phyloP scores from a whole-genome alignment of 2,113 vertebrate species.

The Neogale vison region DNA sequence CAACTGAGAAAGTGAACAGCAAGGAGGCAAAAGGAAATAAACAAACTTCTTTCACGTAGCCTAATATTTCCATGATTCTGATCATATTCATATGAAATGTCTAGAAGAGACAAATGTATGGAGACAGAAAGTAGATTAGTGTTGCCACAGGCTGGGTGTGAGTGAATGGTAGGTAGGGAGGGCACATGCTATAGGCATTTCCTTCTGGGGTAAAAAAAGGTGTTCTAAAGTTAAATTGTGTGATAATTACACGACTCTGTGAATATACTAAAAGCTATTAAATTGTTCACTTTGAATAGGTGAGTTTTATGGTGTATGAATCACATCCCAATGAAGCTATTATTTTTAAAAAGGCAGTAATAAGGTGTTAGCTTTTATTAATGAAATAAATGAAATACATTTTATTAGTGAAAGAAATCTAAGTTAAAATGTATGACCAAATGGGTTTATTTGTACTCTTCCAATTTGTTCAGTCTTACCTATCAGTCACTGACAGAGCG shows the following conservation, averaged over 20 bases:
- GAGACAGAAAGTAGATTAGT: not conserved
- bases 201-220: not conserved
- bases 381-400: not conserved
- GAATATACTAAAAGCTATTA: not conserved
- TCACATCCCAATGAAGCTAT: not conserved
- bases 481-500: not conserved
- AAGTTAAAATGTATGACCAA: not conserved
- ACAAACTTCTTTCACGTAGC: not conserved
- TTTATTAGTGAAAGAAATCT: not conserved
- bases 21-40: not conserved
- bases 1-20: not conserved
- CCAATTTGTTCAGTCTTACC: not conserved
- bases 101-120: not conserved
- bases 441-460: not conserved
- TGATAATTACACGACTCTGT: not conserved
- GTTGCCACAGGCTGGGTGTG: too few relatives aligned
- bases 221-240: not conserved
- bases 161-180: not conserved
- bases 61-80: not conserved
- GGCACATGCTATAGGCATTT: not conserved
- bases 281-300: not conserved
- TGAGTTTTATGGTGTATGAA: not conserved
- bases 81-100: not conserved
- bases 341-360: not conserved
- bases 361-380: not conserved